Evolutionary conservation across 2,113 vertebrate species (phyloP).

Genomic region (Mastomys natalensis): DNA sequence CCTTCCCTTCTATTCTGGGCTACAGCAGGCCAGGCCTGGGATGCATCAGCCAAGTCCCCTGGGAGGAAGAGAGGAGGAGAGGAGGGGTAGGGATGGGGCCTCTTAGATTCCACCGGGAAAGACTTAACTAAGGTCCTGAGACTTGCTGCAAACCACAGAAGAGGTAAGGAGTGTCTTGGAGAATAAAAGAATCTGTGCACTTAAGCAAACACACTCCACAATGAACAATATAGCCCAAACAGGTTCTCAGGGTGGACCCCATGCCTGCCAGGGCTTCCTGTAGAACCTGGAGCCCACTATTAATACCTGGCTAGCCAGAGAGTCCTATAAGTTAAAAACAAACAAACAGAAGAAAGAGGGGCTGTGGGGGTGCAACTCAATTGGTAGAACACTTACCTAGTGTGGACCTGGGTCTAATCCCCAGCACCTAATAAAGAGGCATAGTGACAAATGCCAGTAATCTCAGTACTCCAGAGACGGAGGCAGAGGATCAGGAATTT

Average conservation of each 20-base stretch:
- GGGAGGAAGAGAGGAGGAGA: background rate
- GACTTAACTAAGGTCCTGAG: background rate
- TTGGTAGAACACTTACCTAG: background rate
- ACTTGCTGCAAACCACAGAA: background rate
- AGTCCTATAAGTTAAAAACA: background rate
- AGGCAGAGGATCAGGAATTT: background rate
- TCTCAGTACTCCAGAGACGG: background rate
- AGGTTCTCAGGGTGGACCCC: rapidly evolving
- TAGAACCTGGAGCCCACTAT: background rate
- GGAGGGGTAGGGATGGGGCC: background rate
- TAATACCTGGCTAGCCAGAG: background rate
- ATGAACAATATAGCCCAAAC: background rate
- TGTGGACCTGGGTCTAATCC: background rate
- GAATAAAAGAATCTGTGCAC: background rate
- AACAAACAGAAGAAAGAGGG: background rate
- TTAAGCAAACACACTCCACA: background rate
- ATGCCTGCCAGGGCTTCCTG: background rate
- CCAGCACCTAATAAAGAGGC: background rate
- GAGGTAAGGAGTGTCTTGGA: background rate
- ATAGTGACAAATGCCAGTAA: background rate
- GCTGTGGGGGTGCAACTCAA: background rate
- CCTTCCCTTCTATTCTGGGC: constrained; percentile 73
- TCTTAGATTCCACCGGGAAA: background rate
- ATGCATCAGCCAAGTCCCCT: constrained; percentile 22
- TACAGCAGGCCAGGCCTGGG: constrained; percentile 42